Evolutionary conservation across 30 jellyfish, hydroid and myxozoan species (phyloP).

Genomic region (Hydractinia echinata): DNA sequence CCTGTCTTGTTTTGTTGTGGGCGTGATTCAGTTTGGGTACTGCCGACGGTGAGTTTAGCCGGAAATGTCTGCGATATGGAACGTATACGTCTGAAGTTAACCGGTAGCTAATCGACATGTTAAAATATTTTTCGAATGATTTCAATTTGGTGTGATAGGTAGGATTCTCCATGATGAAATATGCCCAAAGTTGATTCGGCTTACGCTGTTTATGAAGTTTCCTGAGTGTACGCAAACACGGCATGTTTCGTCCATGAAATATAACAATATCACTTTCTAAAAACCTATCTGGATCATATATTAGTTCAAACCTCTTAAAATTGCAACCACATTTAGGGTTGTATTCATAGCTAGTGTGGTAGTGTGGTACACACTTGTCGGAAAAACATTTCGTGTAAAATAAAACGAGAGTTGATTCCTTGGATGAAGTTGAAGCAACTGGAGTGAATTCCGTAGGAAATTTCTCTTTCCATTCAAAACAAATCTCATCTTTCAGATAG

Average conservation of each 20-base stretch:
- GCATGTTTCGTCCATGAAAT: constrained; percentile 9
- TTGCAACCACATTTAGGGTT: neutral
- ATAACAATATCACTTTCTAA: neutral
- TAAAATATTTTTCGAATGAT: neutral
- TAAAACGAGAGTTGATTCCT: too few species aligned
- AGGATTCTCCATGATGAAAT: constrained; percentile 13
- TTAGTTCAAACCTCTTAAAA: neutral
- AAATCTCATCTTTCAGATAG: too few species aligned
- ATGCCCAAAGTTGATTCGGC: constrained; percentile 8
- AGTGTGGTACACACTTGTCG: too few species aligned
- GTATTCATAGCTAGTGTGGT: neutral
- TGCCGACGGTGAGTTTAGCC: neutral
- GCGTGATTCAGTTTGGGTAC: neutral
- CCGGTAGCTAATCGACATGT: neutral
- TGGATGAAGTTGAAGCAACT: too few species aligned
- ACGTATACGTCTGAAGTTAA: constrained; percentile 11
- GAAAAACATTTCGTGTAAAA: too few species aligned
- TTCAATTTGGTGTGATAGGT: neutral
- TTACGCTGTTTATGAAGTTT: neutral
- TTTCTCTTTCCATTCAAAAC: too few species aligned
- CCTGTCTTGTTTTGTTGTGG: neutral
- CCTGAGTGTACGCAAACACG: neutral
- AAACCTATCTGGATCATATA: neutral
- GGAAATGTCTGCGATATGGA: constrained; percentile 13
- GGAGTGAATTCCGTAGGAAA: too few species aligned